phyloP scores from a whole-genome alignment of 2,888 invertebrate species.

The Lymantria monacha region DNA sequence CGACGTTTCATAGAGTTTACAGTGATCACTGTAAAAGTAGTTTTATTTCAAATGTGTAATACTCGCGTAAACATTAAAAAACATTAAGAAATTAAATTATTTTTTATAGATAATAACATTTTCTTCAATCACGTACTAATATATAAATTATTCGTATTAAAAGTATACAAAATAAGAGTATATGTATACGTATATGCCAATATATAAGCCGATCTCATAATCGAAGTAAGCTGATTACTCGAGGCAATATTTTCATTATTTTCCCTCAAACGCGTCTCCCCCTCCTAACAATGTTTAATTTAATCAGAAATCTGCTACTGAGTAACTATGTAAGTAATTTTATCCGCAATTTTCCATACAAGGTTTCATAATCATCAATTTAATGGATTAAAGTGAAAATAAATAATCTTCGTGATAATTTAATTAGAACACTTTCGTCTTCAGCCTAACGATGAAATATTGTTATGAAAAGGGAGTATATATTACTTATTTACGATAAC shows the following conservation, averaged over 20 bases:
- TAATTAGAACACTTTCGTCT: constrained; percentile 8
- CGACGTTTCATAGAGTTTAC: no score
- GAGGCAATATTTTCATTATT: constrained; percentile 73
- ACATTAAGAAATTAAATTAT: no score
- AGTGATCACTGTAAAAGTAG: no score
- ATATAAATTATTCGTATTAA: no score
- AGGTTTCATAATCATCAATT: constrained; percentile 60
- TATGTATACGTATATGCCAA: no score
- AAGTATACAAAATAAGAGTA: not conserved
- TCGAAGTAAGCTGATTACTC: constrained; percentile 47
- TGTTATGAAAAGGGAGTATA: no score
- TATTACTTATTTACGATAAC: no score
- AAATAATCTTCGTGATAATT: constrained; percentile 26
- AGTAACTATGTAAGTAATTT: constrained; percentile 52
- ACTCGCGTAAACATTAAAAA: no score
- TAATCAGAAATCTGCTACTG: constrained; percentile 70
- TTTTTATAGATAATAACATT: no score
- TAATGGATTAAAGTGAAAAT: constrained; percentile 35
- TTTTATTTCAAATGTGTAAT: no score
- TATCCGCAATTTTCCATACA: constrained; percentile 59
- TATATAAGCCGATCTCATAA: constrained; percentile 35
- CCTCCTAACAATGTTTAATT: constrained; percentile 75
- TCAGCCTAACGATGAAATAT: not conserved
- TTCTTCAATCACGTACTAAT: no score
- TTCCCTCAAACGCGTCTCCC: constrained; percentile 60